A percentile compares a stretch with the other conserved stretches of the same genome.
Evolutionary conservation across 2,888 invertebrate genomes (phyloP).

Genomic region (Dynastes maya): DNA sequence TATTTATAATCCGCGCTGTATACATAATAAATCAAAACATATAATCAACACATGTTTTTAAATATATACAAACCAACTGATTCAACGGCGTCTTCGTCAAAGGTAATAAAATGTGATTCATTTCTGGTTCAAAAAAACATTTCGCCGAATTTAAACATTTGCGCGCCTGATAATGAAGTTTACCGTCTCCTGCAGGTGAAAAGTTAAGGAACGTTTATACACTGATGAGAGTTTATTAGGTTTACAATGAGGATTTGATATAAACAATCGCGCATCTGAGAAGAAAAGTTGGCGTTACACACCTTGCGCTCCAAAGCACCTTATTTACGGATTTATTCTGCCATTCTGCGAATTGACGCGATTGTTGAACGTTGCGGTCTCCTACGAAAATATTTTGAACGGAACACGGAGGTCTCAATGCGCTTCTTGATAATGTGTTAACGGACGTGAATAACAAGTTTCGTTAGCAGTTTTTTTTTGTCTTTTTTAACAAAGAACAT

Average conservation of each 20-base stretch:
- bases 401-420: background rate
- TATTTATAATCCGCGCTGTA: background rate
- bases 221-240: constrained; percentile 21
- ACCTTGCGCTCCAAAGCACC: constrained; percentile 13
- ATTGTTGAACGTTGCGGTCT: background rate
- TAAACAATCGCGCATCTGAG: constrained; percentile 16
- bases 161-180: constrained; percentile 3
- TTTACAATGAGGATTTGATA: constrained; percentile 20
- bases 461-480: no score
- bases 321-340: constrained; percentile 24
- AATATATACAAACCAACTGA: constrained; percentile 11
- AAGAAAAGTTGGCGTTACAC: background rate
- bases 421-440: background rate
- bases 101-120: constrained; percentile 31
- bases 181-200: background rate
- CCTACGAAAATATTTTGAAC: constrained; percentile 14
- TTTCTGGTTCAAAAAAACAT: constrained; percentile 31
- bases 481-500: no score
- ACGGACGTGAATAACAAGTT: background rate
- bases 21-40: constrained; percentile 26
- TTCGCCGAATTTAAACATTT: constrained; percentile 23
- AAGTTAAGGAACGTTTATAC: constrained; percentile 15
- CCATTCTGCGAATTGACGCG: constrained; percentile 21
- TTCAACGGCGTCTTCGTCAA: constrained; percentile 11
- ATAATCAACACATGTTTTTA: constrained; percentile 18